Base-by-base conservation (phyloP, 2,797 vertebrate genomes). In the Gorsachius magnificus region DNA sequence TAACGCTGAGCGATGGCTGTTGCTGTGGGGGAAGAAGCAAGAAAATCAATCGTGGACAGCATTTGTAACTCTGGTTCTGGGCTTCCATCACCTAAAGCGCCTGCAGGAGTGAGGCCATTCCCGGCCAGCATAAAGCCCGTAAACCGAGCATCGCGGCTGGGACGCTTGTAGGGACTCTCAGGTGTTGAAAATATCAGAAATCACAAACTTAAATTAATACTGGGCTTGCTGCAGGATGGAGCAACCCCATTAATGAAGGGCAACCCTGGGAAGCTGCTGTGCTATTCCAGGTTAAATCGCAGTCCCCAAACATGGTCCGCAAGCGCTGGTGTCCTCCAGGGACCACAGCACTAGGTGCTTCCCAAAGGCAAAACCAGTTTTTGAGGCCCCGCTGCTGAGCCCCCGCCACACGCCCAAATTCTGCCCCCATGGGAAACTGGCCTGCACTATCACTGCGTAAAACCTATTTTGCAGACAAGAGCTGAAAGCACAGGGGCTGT, bases 361-460 rank as follows among this genome's bases (percentile, higher is more conserved):
- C 56, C 74, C 33, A 46, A 72, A 74, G 21, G 35, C 16, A 63
- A 89, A 92, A 66, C 11, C 11, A 11, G 5, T 24, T 54, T 72
- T 25, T 46, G 69, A 50, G 36, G 35, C 31, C n/a, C 50, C 15
- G 24, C 14, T 3, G 0, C 13, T 6, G 2, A 78, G 43, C 5
- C 20, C 0, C 4, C 31, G 12, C 46, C 45, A 14, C 12, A 3
- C 1, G 2, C 13, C 61, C 20, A 13, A 51, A 33, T 60, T 78
- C 57, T 70, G 16, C 4, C 22, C 61, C 36, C 5, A 0, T 13
- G 36, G 31, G 28, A 71, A 70, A 16, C 35, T 16, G 31, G 13
- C 61, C 48, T 35, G n/a, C 10, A 2, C 38, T 68, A 9, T 60
- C 9, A 9, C 31, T 7, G 1, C 1, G 1, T 16, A 33, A 56